Evolutionary conservation across 2,888 invertebrate genomes (phyloP).

Genomic region (Scaptomyza tumidula): DNA sequence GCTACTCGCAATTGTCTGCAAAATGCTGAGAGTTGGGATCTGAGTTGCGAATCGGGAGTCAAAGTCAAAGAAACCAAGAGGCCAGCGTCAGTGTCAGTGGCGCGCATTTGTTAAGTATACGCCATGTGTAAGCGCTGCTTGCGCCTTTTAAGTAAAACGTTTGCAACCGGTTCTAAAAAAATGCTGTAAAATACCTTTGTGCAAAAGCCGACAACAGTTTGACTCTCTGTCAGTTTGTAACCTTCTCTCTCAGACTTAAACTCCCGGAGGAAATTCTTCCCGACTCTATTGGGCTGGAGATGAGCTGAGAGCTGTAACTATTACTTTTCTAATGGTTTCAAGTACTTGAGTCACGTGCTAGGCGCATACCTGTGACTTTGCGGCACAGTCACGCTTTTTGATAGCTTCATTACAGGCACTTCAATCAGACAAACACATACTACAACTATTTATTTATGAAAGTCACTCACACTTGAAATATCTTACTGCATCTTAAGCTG

Average conservation of each 20-base stretch:
- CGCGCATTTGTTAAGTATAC: conserved; percentile 76
- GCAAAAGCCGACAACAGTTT: conserved; percentile 63
- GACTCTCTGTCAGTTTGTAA: conserved; percentile 42
- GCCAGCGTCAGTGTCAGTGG: conserved; percentile 70
- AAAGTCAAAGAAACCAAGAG: conserved; percentile 8
- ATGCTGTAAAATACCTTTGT: conserved; percentile 57
- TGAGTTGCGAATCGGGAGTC: conserved; percentile 17
- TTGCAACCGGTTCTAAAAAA: conserved; percentile 59
- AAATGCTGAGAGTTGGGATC: conserved; percentile 9
- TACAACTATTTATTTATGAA: conserved; percentile 23
- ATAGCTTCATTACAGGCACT: conserved; percentile 35
- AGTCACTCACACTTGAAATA: conserved; percentile 32
- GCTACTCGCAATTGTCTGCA: conserved; percentile 65
- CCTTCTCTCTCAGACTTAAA: background rate
- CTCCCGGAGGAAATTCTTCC: conserved; percentile 32
- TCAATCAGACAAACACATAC: conserved; percentile 16
- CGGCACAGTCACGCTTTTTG: conserved; percentile 33
- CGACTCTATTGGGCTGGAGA: conserved; percentile 5
- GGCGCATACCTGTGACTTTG: conserved; percentile 14
- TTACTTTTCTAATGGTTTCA: conserved; percentile 9
- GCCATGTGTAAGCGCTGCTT: conserved; percentile 52
- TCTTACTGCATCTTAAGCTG: conserved; percentile 12
- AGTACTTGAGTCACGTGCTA: conserved; percentile 25
- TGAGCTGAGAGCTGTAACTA: conserved; percentile 22
- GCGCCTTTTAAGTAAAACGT: conserved; percentile 67